These are phyloP conservation scores for Acleris emargana DNA, from an alignment of 2,888 invertebrate genomes.

Conservation along the genomic window DNA sequence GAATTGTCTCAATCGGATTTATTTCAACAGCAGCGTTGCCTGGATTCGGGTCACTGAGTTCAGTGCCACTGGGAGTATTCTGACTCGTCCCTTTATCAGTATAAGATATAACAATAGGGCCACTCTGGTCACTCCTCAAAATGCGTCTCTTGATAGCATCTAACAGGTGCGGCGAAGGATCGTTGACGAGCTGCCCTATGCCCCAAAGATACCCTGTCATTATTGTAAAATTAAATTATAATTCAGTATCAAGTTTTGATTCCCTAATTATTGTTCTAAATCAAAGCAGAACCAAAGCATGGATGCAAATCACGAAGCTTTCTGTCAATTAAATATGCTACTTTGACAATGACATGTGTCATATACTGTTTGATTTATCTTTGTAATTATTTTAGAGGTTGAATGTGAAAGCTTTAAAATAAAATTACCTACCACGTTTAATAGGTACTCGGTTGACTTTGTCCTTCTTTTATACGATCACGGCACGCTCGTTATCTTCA, in stretches of 20 bases:
- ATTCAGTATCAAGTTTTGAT: no score
- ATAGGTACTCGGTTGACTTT: slow-evolving; percentile 2
- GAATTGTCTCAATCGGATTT: slow-evolving; percentile 28
- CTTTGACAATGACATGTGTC: neutral
- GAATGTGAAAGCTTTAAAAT: neutral
- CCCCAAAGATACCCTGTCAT: slow-evolving; percentile 64
- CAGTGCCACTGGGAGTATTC: neutral
- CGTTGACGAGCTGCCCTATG: slow-evolving; percentile 60
- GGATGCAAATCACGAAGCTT: no score
- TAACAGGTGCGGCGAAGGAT: slow-evolving; percentile 61
- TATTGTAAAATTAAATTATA: neutral
- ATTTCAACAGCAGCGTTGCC: slow-evolving; percentile 27
- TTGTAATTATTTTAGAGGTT: slow-evolving; percentile 4
- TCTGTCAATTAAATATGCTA: no score
- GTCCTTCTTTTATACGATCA: slow-evolving; percentile 24
- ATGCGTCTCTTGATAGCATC: slow-evolving; percentile 51
- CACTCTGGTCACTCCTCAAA: neutral
- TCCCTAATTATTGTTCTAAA: no score
- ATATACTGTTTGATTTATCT: neutral
- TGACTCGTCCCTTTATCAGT: neutral
- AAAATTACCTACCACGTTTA: neutral
- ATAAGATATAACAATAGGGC: neutral
- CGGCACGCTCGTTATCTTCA: slow-evolving; percentile 21
- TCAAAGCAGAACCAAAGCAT: no score
- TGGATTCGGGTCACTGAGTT: slow-evolving; percentile 1